Evolutionary conservation across 2,797 vertebrate genomes (phyloP).

Genomic region (Sebastes umbrosus): DNA sequence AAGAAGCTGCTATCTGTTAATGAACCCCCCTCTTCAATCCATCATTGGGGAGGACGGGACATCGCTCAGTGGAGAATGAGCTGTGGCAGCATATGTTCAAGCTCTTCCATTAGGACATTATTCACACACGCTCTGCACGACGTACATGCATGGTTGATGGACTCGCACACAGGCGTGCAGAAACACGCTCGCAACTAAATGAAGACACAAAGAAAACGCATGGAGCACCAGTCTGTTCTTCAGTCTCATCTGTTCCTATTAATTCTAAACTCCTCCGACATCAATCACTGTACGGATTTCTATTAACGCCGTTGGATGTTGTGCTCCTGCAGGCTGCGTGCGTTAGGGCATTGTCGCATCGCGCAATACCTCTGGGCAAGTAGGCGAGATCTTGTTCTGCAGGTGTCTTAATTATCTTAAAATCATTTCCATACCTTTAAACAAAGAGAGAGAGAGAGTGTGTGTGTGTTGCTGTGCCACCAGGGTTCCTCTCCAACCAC

Average conservation of each 20-base stretch:
- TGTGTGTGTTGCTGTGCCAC: background rate
- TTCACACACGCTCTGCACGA: constrained; percentile 33
- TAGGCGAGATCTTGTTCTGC: constrained; percentile 28
- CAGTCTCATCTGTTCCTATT: constrained; percentile 50
- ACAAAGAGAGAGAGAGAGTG: constrained; percentile 1
- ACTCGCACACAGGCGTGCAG: constrained; percentile 3
- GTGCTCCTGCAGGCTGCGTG: background rate
- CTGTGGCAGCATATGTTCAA: constrained; percentile 66
- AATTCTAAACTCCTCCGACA: constrained; percentile 35
- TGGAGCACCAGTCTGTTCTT: constrained; percentile 10
- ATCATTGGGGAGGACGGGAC: constrained; percentile 56
- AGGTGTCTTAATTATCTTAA: constrained; percentile 46
- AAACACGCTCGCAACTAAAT: constrained; percentile 5
- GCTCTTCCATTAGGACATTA: constrained; percentile 52
- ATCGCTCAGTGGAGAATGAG: constrained; percentile 59
- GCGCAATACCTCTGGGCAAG: background rate
- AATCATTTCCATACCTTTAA: constrained; percentile 6
- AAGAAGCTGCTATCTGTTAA: constrained; percentile 69
- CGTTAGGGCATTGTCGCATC: background rate
- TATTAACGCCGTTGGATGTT: constrained; percentile 28
- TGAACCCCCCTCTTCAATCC: constrained; percentile 60
- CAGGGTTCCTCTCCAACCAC: no score
- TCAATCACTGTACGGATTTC: constrained; percentile 58
- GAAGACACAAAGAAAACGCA: constrained; percentile 31
- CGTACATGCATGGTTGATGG: constrained; percentile 5